Base-by-base conservation (phyloP, 35 echinoderm and acorn worm genomes). In the Chiridota heheva region DNA sequence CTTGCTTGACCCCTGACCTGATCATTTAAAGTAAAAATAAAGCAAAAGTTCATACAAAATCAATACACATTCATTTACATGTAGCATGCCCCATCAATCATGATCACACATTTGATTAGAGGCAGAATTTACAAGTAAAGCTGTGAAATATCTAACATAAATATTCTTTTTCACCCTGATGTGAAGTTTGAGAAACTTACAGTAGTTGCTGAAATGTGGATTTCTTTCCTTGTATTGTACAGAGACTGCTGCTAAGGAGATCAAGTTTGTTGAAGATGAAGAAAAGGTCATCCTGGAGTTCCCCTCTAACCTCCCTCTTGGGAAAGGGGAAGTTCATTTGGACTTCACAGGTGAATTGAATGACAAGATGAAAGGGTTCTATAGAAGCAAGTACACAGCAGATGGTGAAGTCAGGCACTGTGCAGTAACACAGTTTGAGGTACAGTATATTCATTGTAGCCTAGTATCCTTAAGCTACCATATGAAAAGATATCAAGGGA, bases 331-430 rank as follows among this genome's bases (percentile, higher is more conserved):
- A 26, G 73, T 98, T 2, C 44, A 47, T 37, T 69, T 98, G 27
- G 89, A 88, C 4, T 98, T 92, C 70, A 91, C 89, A 8, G 95
- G 95, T 18, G 86, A 88, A 80, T 82, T 98, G 24, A 98, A 98
- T 58, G 95, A 98, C 31, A 98, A 98, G 62, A 98, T 98, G 95
- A 98, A 98, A 58, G 95, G 95, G 2, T 98, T 98, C 85, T 98
- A 98, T 67, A 40, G 95, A 2, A 91, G 95, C 70, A 92, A 91
- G 56, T 98, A 98, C 60, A 81, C 63, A 57, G 72, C 92, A 37
- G 72, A 60, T 45, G 95, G 95, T 25, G 73, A 98, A 58, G 89
- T 91, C 60, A 61, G 89, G 37, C 69, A 40, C 73, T 98, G 95
- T 76, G 95, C 95, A 40, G 95, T 98, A 12, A 98, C 95, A 34